These are phyloP conservation scores for Dendroctonus ponderosae DNA, from an alignment of 1,140 invertebrate genomes.

Conservation along the genomic window DNA sequence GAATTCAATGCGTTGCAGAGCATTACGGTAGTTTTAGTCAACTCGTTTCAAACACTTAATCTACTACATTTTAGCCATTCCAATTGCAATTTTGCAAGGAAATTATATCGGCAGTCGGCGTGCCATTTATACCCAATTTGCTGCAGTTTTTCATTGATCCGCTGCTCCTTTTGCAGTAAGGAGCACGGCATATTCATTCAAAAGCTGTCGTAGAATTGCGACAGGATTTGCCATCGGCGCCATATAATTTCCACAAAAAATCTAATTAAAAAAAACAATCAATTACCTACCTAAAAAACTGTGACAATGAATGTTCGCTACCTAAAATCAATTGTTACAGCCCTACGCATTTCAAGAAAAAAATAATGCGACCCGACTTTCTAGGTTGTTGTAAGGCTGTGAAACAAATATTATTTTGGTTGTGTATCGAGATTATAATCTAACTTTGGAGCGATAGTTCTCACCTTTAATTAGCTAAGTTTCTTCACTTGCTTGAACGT, in stretches of 20 bases:
- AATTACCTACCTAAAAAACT: conserved; percentile 5
- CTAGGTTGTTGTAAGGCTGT: conserved; percentile 22
- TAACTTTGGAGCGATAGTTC: too few relatives aligned
- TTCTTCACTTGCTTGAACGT: not conserved
- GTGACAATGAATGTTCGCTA: conserved; percentile 21
- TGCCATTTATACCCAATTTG: not conserved
- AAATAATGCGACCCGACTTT: not conserved
- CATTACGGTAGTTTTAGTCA: too few relatives aligned
- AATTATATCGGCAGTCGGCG: not conserved
- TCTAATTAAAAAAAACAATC: conserved; percentile 7
- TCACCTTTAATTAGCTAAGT: not conserved
- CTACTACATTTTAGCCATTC: not conserved
- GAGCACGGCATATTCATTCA: conserved; percentile 3
- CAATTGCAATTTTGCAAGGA: not conserved
- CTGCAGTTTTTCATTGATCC: conserved; percentile 12
- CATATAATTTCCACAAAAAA: conserved; percentile 2
- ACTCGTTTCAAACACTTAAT: too few relatives aligned
- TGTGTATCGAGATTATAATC: conserved; percentile 26
- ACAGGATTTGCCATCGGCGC: not conserved
- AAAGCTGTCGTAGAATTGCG: not conserved
- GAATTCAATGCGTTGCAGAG: not conserved
- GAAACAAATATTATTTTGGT: conserved; percentile 19
- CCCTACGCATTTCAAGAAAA: conserved; percentile 5
- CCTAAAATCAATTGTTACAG: conserved; percentile 18
- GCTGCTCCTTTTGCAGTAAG: conserved; percentile 21